Conservation (phyloP, 2,113 vertebrate genomes). For the Alectura lathami region DNA sequence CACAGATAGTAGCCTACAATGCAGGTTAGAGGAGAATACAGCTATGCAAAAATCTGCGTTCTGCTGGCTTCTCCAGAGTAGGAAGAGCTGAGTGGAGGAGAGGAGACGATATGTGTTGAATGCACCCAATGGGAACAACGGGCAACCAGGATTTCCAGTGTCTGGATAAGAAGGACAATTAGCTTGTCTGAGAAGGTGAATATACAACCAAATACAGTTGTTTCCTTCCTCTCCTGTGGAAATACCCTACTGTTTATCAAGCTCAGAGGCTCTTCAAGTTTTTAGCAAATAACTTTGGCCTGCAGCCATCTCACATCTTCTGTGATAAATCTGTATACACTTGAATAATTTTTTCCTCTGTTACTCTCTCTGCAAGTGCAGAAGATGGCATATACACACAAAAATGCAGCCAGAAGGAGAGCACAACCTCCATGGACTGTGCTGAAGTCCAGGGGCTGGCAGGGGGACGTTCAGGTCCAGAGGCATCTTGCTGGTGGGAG, state of each 20-base stretch:
- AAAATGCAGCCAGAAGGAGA: neutral
- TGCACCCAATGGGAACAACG: slow-evolving; percentile 4
- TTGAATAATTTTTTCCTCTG: neutral
- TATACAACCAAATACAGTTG: neutral
- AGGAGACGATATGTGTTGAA: neutral
- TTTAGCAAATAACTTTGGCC: neutral
- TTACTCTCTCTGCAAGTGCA: neutral
- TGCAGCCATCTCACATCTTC: neutral
- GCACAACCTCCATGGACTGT: neutral
- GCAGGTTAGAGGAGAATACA: neutral
- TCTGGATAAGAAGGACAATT: neutral
- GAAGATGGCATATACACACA: neutral
- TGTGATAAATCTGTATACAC: neutral
- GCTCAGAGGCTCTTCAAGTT: neutral
- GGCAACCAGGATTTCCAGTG: slow-evolving; percentile 14
- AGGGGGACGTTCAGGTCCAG: neutral
- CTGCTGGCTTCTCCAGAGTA: neutral
- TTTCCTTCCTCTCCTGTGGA: slow-evolving; percentile 43
- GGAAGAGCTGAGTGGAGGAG: neutral
- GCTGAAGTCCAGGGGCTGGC: neutral
- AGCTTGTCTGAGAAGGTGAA: slow-evolving; percentile 16
- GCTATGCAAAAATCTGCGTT: neutral
- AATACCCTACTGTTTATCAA: slow-evolving; percentile 5
- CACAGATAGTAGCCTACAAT: neutral
- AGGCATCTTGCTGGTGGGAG: neutral